Evolutionary conservation across 2,113 vertebrate genomes (phyloP).

Genomic region (Dipodomys stephensi): DNA sequence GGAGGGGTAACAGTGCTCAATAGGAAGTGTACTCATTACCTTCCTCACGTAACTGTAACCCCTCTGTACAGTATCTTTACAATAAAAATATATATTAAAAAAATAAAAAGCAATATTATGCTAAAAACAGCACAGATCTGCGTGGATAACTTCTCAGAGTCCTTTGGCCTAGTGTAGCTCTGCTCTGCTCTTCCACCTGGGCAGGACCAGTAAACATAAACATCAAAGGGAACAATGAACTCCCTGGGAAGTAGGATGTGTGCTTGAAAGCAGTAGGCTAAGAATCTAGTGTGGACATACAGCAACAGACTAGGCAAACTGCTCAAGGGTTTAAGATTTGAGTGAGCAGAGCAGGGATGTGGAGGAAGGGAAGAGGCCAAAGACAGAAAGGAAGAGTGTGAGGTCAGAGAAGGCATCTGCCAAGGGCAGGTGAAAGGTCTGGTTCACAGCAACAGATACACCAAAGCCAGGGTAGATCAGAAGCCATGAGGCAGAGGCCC

Average conservation of each 20-base stretch:
- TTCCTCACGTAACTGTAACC: too few relatives aligned
- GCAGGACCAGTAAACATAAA: neutral
- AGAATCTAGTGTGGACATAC: neutral
- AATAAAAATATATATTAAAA: too few relatives aligned
- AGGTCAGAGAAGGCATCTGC: neutral
- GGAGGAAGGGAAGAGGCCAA: neutral
- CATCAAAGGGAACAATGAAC: neutral
- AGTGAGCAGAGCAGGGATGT: neutral
- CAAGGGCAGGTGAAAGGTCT: neutral
- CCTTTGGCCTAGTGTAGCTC: too few relatives aligned
- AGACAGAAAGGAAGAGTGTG: neutral
- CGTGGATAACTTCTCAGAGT: neutral
- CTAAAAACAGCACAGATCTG: neutral
- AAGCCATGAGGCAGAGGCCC: fast-evolving
- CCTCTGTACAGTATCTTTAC: too few relatives aligned
- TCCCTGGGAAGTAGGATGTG: neutral
- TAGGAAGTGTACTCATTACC: too few relatives aligned
- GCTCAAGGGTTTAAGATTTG: neutral
- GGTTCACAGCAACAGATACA: too few relatives aligned
- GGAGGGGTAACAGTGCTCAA: too few relatives aligned
- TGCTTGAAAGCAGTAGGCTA: neutral
- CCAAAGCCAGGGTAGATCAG: too few relatives aligned
- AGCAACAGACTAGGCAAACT: neutral
- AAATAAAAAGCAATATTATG: neutral
- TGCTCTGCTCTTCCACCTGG: neutral